Evolutionary conservation across 2,797 vertebrate species (phyloP).

Genomic region (Novumbra hubbsi): DNA sequence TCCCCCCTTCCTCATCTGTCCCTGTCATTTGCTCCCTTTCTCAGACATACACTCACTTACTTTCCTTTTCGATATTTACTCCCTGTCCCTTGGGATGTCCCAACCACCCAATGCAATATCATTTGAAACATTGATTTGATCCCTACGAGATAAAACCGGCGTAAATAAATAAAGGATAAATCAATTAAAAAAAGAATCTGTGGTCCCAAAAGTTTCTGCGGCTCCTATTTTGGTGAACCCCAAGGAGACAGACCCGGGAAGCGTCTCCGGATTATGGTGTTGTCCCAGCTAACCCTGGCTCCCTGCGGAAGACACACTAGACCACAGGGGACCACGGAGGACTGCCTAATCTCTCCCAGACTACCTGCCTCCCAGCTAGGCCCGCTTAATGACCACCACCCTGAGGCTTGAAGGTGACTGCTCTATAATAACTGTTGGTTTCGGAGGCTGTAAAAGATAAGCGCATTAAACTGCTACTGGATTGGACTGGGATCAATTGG

Average conservation of each 20-base stretch:
- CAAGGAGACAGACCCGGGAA: not conserved
- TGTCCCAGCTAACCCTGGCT: constrained; percentile 23
- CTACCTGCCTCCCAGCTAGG: constrained; percentile 23
- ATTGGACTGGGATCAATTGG: too few relatives aligned
- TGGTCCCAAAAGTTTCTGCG: constrained; percentile 19
- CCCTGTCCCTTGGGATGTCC: not conserved
- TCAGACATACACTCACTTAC: constrained; percentile 14
- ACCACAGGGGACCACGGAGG: constrained; percentile 31
- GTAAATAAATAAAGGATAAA: not conserved
- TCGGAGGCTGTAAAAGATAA: not conserved
- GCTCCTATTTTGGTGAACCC: constrained; percentile 50
- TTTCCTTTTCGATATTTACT: not conserved
- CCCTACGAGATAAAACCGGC: not conserved
- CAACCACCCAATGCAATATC: too few relatives aligned
- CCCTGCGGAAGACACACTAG: constrained; percentile 39
- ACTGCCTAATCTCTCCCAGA: constrained; percentile 21
- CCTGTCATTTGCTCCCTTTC: not conserved
- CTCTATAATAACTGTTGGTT: not conserved
- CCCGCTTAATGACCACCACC: constrained; percentile 19
- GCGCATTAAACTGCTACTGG: too few relatives aligned
- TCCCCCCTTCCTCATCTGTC: constrained; percentile 1
- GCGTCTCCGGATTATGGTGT: constrained; percentile 47
- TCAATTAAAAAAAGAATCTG: too few relatives aligned
- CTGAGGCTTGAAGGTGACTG: not conserved
- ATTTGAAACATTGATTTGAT: too few relatives aligned